These are phyloP conservation scores for Zootermopsis nevadensis DNA, from an alignment of 2,888 invertebrate genomes.

Conservation along the genomic window DNA sequence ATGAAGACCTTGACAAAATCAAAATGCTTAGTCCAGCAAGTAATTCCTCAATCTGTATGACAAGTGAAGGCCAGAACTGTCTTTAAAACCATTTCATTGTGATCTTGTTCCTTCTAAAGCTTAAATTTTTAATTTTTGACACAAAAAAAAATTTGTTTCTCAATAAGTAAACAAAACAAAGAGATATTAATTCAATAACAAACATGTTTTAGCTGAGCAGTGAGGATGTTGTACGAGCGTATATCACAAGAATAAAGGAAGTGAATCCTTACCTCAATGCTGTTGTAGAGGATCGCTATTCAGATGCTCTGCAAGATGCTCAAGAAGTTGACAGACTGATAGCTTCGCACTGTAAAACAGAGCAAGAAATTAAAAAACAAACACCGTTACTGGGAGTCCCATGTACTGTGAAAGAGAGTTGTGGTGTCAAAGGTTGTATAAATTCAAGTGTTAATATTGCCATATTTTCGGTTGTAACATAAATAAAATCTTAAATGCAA, in stretches of 20 bases:
- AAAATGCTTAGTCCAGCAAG: no score
- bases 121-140: background rate
- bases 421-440: conserved; percentile 74
- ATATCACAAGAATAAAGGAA: conserved; percentile 72
- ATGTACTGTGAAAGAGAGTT: conserved; percentile 84
- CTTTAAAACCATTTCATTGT: no score
- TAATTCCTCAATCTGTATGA: no score
- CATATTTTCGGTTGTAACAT: no score
- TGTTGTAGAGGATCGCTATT: conserved; percentile 74
- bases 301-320: conserved; percentile 74
- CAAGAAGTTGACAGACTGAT: conserved; percentile 61
- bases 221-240: conserved; percentile 69
- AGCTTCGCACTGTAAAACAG: background rate
- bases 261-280: conserved; percentile 78
- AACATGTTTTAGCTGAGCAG: conserved; percentile 68
- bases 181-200: background rate
- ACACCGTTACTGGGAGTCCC: conserved; percentile 83
- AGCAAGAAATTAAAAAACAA: conserved; percentile 4
- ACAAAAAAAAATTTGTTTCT: background rate
- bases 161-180: background rate
- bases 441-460: no score
- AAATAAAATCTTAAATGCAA: no score
- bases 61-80: no score
- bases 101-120: no score
- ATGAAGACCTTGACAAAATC: no score